Evolutionary conservation across 2,113 vertebrate species (phyloP), one percentile per base, ranked within the genome.

Genomic region (Pseudorhombus dupliciocellatus): DNA sequence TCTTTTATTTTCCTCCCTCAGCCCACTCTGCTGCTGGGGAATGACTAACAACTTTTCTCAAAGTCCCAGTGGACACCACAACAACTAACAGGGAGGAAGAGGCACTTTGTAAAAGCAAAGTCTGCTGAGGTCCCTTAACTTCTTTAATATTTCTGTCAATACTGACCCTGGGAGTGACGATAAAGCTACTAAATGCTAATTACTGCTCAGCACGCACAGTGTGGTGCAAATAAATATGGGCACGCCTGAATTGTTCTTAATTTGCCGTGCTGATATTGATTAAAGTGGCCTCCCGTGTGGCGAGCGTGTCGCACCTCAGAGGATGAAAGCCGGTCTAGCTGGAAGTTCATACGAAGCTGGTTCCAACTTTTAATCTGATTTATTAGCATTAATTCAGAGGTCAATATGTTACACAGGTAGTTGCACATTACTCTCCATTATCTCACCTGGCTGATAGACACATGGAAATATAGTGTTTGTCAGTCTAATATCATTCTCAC

Each of bases 341-440:
- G 4, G 1, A 70, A 87, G 76, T 88, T 85, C 77, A 81, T 82
- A 65, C 50, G 68, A 46, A 58, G 70, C 84, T 86, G 62, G 65
- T 89, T 89, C 84, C 5, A 81, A 90, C 80, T 89, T 89, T 87
- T 86, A 87, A 89, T 89, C 73, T 11, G 21, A 88, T 90, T 89
- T 75, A 83, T 83, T 75, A 71, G 31, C 85, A 73, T 86, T 87
- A 80, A 90, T 84, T 82, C 79, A 74, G 68, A 86, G 86, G 87
- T 90, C 88, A 90, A 85, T 90, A 90, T 89, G 77, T 85, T 73
- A 44, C 66, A 70, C 66, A 82, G 42, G 46, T 71, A 82, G 77
- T 65, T 55, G 48, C 73, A 28, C 88, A 90, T 90, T 89, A 88
- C 66, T 92, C 85, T 91, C 75, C 75, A 88, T 91, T 89, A 89